A percentile compares a stretch with the other conserved stretches of the same genome.
Conservation (phyloP, 2,113 vertebrate species). For the Dasyornis broadbenti region DNA sequence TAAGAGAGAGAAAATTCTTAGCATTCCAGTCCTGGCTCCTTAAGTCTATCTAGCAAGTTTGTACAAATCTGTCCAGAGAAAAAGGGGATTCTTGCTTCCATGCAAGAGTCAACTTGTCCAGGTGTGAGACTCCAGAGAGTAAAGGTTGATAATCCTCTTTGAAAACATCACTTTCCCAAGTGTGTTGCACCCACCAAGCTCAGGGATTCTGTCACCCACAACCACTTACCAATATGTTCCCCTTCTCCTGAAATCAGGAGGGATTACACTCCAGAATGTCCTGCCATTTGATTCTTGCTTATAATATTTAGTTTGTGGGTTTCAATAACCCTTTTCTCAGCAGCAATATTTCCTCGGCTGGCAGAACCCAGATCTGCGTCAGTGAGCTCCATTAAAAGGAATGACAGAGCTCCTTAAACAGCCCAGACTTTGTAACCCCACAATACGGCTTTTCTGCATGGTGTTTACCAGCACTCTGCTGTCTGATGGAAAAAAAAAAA, state of each 20-base stretch:
- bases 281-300: constrained; percentile 50
- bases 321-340: constrained; percentile 64
- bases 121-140: constrained; percentile 43
- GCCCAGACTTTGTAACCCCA: constrained; percentile 64
- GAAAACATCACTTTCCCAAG: not conserved
- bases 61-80: constrained; percentile 73
- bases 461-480: constrained; percentile 58
- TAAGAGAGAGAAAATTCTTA: constrained; percentile 59
- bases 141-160: constrained; percentile 23
- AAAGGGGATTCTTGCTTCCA: constrained; percentile 70
- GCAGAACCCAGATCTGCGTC: constrained; percentile 63
- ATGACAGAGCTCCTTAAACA: constrained; percentile 63
- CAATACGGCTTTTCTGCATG: constrained; percentile 59
- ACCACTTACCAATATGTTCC: not conserved
- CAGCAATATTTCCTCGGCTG: constrained; percentile 59
- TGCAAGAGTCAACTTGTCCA: constrained; percentile 78
- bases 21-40: constrained; percentile 77
- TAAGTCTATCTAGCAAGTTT: constrained; percentile 77
- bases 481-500: constrained; percentile 30
- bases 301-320: constrained; percentile 58
- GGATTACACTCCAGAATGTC: constrained; percentile 32
- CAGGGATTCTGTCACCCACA: not conserved
- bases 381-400: constrained; percentile 61
- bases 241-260: constrained; percentile 31
- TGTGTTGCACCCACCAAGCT: not conserved